Base-by-base conservation (phyloP, 2,888 invertebrate genomes). In the Heteropelma amictum region DNA sequence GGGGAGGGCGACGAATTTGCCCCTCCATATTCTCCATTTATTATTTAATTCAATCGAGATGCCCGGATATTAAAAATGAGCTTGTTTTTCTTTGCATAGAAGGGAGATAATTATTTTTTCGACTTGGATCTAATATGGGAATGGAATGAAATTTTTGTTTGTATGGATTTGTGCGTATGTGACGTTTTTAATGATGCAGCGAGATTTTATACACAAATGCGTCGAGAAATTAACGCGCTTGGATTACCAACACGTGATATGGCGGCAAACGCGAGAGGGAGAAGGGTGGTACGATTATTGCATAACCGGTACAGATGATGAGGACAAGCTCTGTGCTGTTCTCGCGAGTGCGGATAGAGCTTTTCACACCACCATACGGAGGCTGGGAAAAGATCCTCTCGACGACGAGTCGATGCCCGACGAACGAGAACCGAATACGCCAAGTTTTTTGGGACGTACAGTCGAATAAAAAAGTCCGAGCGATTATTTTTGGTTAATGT, bases 291-390 rank as follows among this genome's bases (percentile, higher is more conserved):
- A n/a, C 49, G 35, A 40, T 42, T 45, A 75, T 75, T 75, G 74
- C 74, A 65, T 75, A 75, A 75, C 61, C 38, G 65, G 47, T 30
- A 60, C n/a, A n/a, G n/a, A n/a, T n/a, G 56, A 67, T 35, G 67
- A 68, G 68, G 58, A 58, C 58, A 49, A 30, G 28, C 47, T 58
- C 53, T 53, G 53, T 49, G n/a, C 33, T 49, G 19, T 26, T 58
- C 49, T 40, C 58, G 35, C 47, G 67, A 58, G 56, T 49, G 49
- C 33, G 70, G 58, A 21, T 61, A 23, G 35, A 68, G 68, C 47
- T 68, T 68, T 68, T 68, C 49, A 68, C 70, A 75, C 74, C 70
- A 75, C 74, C 74, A 75, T 75, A 75, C 74, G 74, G 61, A 61
- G 74, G 70, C 70, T 71, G 75, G 45, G 53, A 60, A 71, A 58